Conservation (phyloP, 2,888 invertebrate genomes). For the Thysanoteuthis rhombus region DNA sequence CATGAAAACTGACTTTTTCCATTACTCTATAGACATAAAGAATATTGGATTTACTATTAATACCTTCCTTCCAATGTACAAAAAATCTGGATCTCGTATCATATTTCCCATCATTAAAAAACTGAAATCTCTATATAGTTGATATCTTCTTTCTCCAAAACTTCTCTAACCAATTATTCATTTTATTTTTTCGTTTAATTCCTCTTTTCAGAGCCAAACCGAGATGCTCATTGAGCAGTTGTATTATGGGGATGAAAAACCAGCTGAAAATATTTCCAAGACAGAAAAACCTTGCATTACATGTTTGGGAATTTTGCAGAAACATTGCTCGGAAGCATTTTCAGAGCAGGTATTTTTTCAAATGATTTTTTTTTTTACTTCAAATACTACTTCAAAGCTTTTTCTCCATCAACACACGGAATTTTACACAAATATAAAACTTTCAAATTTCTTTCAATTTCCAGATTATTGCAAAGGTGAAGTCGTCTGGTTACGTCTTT, state of each 20-base stretch:
- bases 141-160: too few relatives aligned
- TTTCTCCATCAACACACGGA: too few relatives aligned
- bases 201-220: background rate
- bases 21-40: too few relatives aligned
- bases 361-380: too few relatives aligned
- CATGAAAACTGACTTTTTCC: too few relatives aligned
- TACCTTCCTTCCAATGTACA: too few relatives aligned
- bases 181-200: background rate
- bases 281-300: slow-evolving; percentile 40
- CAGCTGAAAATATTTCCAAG: background rate
- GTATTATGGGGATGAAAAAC: background rate
- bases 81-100: too few relatives aligned
- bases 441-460: background rate
- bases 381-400: too few relatives aligned
- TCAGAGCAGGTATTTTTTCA: slow-evolving; percentile 39
- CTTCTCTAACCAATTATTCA: background rate
- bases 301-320: slow-evolving; percentile 48
- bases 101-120: too few relatives aligned
- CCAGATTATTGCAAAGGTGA: slow-evolving; percentile 46
- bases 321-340: slow-evolving; percentile 40
- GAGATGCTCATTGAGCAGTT: background rate
- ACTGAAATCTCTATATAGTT: background rate
- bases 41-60: too few relatives aligned
- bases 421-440: too few relatives aligned
- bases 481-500: slow-evolving; percentile 46